Percentiles rank a stretch among this genome's conserved stretches.
Conservation (phyloP, 2,113 vertebrate species). For the Thamnophis sirtalis region DNA sequence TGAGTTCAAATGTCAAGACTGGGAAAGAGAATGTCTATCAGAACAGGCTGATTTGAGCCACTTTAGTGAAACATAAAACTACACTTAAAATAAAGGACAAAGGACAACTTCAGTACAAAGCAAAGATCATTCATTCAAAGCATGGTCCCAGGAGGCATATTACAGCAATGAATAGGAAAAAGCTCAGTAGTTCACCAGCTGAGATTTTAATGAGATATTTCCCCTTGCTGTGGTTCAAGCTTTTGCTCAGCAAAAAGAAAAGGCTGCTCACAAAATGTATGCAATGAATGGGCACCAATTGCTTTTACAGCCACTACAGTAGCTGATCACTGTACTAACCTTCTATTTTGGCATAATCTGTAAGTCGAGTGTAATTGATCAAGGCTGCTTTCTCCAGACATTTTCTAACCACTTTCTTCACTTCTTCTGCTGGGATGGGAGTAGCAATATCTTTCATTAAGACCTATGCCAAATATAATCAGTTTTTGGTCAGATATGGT, state of each 20-base stretch:
- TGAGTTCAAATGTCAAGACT: conserved; percentile 9
- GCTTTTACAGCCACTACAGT: conserved; percentile 65
- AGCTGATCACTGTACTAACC: conserved; percentile 77
- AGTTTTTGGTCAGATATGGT: conserved; percentile 34
- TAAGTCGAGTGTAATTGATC: conserved; percentile 94
- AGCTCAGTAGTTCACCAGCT: conserved; percentile 79
- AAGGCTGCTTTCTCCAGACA: conserved; percentile 93
- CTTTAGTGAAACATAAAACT: conserved; percentile 2
- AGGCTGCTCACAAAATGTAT: conserved; percentile 64
- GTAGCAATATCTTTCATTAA: conserved; percentile 98
- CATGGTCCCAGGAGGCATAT: conserved; percentile 79
- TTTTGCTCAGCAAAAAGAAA: conserved; percentile 67
- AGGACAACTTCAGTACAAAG: conserved; percentile 71
- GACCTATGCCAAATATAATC: conserved; percentile 73
- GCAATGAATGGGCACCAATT: conserved; percentile 70
- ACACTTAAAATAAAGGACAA: conserved; percentile 71
- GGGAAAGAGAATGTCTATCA: neutral
- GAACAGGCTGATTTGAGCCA: neutral
- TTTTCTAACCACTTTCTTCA: conserved; percentile 88
- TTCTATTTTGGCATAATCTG: conserved; percentile 91
- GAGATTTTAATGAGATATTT: conserved; percentile 84
- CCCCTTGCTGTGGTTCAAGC: conserved; percentile 71
- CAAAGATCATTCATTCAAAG: conserved; percentile 70
- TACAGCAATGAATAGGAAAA: conserved; percentile 81
- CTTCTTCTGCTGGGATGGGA: conserved; percentile 89